Evolutionary conservation across 2,888 invertebrate species (phyloP), one percentile per base, ranked within the genome.

Genomic region (Chironomus tentans): DNA sequence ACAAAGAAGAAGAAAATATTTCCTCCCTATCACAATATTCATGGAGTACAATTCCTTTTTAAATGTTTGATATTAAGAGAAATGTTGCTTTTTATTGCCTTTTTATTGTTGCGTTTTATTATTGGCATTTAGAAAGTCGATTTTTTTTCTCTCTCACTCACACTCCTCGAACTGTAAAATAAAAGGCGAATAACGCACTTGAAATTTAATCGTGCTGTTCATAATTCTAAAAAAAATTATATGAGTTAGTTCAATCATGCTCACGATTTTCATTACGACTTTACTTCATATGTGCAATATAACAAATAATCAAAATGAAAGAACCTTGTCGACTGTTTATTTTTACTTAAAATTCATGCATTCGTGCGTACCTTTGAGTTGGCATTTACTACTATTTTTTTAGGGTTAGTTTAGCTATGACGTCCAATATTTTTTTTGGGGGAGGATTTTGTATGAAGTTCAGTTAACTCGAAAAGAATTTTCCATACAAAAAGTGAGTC

Each of bases 41-140:
- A 38, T 46, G 38, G 38, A 38, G 38, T 38, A 38, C 38, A 38
- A 38, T 38, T 38, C 38, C 10, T 38, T 38, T 38, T 18, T 21
- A 68, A 56, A 38, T 71, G 71, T 73, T 65, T 48, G 74, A 68
- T 74, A 74, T 74, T 74, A 74, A 74, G 68, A 65, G 68, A 74
- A 74, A 74, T 74, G 65, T 74, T 74, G 28, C 62, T 24, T 74
- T 74, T 74, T 74, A 74, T 74, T 74, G 74, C 74, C 74, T 18
- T 68, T 68, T 74, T 74, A 74, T 74, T 74, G 68, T 74, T 74
- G 62, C 72, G 68, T 74, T 74, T 74, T 74, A 74, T 74, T 74
- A 74, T 74, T 74, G 74, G 74, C 74, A 21, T 68, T 65, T 65
- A 65, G 65, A 65, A 65, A 62, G 21, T 15, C 12, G 65, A 65